Base-by-base conservation (phyloP, 2,888 invertebrate genomes). In the Apamea epomidion region DNA sequence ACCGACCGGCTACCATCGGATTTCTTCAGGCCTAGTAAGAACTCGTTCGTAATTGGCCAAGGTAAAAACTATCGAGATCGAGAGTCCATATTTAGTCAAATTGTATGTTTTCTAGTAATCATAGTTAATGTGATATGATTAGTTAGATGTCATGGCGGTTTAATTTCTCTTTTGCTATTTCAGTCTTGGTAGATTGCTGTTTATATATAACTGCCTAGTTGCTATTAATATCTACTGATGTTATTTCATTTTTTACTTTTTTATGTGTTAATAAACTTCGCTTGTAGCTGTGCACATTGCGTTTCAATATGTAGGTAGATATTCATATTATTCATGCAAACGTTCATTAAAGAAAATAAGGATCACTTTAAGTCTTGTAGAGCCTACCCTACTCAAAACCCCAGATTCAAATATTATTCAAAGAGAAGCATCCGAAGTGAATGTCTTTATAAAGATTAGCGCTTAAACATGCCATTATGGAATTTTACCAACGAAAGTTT, bases 141-240 rank as follows among this genome's bases (percentile, higher is more conserved):
- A 76, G 72, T 76, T 74, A 51, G 67, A 78, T 72, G 82, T 76
- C 76, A 78, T 62, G 54, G 81, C 29, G 45, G 74, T 80, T 83
- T 70, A 81, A 77, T 88, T 89, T 89, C 86, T 83, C 86, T 81
- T 83, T 81, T 68, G 65, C 89, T 78, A 78, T 82, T 86, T 87
- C 64, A 69, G 37, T 51, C 54, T 25, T 42, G 32, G 0, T 75
- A 25, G 16, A 74, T 45, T 60, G 25, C 69, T 67, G 18, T 74
- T 48, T 54, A 32, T 48, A 42, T 60, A 58, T 10, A 54, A 54
- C 21, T 21, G 58, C n/a, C 58, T n/a, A 58, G 58, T 18, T 69
- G 45, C 68, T 42, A 68, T 67, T 25, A 25, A 67, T 21, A 48
- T 12, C 12, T 48, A 60, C n/a, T 12, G 7, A 14, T 21, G 2